Evolutionary conservation across 1,140 invertebrate genomes (phyloP).

Genomic region (Meteorus sp.): DNA sequence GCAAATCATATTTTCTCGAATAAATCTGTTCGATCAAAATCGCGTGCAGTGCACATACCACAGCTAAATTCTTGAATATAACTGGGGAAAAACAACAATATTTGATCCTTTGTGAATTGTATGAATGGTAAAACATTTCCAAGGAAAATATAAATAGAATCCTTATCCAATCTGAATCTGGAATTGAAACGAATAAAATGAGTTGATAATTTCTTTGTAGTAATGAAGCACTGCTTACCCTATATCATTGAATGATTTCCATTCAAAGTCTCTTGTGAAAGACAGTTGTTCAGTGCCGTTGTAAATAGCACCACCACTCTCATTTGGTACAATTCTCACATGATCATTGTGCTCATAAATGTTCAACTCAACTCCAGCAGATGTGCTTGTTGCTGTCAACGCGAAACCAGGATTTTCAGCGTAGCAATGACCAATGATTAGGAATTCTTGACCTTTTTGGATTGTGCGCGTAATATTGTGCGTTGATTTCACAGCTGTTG

Average conservation of each 20-base stretch:
- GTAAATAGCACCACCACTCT: constrained; percentile 40
- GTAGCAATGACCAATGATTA: constrained; percentile 51
- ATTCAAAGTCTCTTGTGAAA: constrained; percentile 43
- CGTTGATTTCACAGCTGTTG: constrained; percentile 39
- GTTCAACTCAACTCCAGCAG: constrained; percentile 40
- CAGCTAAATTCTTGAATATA: constrained; percentile 53
- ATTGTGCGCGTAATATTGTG: constrained; percentile 43
- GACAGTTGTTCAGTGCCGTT: constrained; percentile 43
- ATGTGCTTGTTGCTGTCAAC: constrained; percentile 39
- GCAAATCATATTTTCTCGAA: constrained; percentile 40
- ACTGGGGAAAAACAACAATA: constrained; percentile 52
- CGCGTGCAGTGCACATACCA: constrained; percentile 46
- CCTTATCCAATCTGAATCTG: constrained; percentile 46
- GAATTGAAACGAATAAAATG: constrained; percentile 28
- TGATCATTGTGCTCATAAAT: constrained; percentile 48
- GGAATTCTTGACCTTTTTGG: constrained; percentile 38
- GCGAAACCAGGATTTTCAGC: constrained; percentile 49
- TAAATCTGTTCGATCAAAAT: constrained; percentile 28
- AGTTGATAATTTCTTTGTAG: constrained; percentile 1
- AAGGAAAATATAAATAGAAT: constrained; percentile 46
- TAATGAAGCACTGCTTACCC: constrained; percentile 37
- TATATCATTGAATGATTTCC: constrained; percentile 45
- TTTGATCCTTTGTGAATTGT: constrained; percentile 52
- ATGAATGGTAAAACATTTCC: constrained; percentile 46
- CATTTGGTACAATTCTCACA: constrained; percentile 43